Evolutionary conservation across 30 jellyfish, hydroid and myxozoan species (phyloP).

Genomic region (Hydra vulgaris): DNA sequence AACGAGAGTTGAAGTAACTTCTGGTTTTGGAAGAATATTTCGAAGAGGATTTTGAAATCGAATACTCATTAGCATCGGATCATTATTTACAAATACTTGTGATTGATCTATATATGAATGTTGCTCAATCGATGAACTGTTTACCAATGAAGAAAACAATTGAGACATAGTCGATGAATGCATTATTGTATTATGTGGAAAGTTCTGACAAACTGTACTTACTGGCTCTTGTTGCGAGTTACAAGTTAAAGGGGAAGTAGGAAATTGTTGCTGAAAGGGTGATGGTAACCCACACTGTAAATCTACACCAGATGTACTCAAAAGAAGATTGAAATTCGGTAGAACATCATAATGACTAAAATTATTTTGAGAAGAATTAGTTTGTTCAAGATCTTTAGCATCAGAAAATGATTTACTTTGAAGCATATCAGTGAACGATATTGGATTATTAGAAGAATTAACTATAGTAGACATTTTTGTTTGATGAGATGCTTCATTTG

Average conservation of each 20-base stretch:
- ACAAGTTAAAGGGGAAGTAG: conserved; percentile 13
- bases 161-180: not conserved
- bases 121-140: not conserved
- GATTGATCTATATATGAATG: not conserved
- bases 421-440: not conserved
- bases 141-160: not conserved
- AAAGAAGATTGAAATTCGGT: conserved; percentile 16
- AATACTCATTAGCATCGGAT: not conserved
- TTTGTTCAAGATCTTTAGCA: not conserved
- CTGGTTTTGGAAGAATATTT: conserved; percentile 28
- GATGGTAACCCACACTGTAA: conserved; percentile 10
- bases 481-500: not conserved
- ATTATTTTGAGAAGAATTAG: not conserved
- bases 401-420: not conserved
- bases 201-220: not conserved
- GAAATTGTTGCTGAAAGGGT: not conserved
- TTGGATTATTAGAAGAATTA: not conserved
- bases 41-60: conserved; percentile 14
- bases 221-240: not conserved
- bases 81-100: not conserved
- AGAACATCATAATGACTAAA: not conserved
- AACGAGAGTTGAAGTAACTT: not conserved
- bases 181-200: not conserved
- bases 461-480: not conserved
- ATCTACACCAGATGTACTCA: conserved; percentile 1